Percentiles rank a stretch among this genome's conserved stretches.
Conservation (phyloP, 2,113 vertebrate genomes). For the Anguilla japonica region DNA sequence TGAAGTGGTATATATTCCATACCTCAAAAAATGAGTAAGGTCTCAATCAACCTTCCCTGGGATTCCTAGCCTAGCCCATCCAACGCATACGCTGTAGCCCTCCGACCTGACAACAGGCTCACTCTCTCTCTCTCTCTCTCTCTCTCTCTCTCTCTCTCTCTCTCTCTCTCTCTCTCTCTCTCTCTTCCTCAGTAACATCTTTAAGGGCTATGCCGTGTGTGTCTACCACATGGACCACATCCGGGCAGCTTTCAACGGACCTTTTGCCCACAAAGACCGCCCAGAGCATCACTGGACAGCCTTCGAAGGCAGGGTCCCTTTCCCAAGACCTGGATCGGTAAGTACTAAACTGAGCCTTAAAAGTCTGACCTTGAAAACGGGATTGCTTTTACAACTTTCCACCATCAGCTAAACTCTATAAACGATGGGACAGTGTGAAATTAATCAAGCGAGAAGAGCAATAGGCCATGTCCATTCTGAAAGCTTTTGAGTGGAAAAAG, state of each 20-base stretch:
- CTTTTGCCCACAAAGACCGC: slow-evolving; percentile 87
- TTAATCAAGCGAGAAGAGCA: too few relatives aligned
- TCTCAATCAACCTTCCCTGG: background rate
- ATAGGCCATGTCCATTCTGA: too few relatives aligned
- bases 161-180: background rate
- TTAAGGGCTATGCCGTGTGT: slow-evolving; percentile 93
- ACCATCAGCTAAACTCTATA: too few relatives aligned
- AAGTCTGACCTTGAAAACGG: background rate
- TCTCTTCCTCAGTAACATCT: slow-evolving; percentile 74
- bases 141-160: background rate
- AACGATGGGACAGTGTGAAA: too few relatives aligned
- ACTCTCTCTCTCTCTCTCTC: background rate
- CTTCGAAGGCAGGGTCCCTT: slow-evolving; percentile 90
- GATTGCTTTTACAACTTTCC: too few relatives aligned
- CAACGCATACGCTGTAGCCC: background rate
- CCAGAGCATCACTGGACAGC: slow-evolving; percentile 91
- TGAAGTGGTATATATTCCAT: background rate
- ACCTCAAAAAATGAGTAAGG: background rate
- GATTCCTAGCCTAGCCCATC: background rate
- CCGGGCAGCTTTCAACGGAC: slow-evolving; percentile 91
- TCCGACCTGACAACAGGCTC: background rate
- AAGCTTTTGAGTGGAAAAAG: background rate
- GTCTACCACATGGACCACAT: slow-evolving; percentile 93
- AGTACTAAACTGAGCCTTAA: slow-evolving; percentile 52
- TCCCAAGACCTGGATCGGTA: slow-evolving; percentile 94